Evolutionary conservation across 2,888 invertebrate species (phyloP).

Genomic region (Drosophila borborema): DNA sequence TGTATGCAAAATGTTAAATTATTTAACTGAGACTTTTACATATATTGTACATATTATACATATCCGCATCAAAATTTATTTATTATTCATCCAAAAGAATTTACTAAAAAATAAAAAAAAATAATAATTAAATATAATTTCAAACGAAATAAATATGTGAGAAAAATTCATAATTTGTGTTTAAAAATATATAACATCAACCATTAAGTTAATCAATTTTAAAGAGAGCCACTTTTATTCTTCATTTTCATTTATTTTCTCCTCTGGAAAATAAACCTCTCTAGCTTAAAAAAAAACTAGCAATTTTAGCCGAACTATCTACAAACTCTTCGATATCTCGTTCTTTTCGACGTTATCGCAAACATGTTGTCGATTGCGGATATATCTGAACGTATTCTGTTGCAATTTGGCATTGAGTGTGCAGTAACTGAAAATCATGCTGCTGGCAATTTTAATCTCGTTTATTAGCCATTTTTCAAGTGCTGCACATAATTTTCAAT

Average conservation of each 20-base stretch:
- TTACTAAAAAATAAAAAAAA: too few species aligned
- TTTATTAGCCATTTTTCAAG: conserved; percentile 80
- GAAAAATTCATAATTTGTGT: too few species aligned
- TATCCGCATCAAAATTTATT: too few species aligned
- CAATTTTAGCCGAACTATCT: not conserved
- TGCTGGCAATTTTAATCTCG: conserved; percentile 76
- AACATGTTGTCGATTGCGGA: conserved; percentile 12
- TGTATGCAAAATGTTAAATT: not conserved
- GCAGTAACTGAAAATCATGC: conserved; percentile 56
- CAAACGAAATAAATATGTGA: too few species aligned
- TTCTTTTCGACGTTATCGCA: not conserved
- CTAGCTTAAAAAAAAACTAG: conserved; percentile 20
- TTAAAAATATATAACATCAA: too few species aligned
- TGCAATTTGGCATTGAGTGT: conserved; percentile 29
- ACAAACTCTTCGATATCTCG: not conserved
- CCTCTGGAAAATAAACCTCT: not conserved
- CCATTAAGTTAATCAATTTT: too few species aligned
- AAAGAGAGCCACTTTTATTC: too few species aligned
- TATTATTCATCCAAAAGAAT: too few species aligned
- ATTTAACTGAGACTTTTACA: too few species aligned
- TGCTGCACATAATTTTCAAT: conserved; percentile 78
- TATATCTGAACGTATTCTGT: conserved; percentile 24
- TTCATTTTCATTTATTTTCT: too few species aligned
- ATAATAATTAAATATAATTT: too few species aligned
- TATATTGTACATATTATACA: too few species aligned